phyloP scores from a whole-genome alignment of 2,797 vertebrate species.

The Micropoecilia bifurca region DNA sequence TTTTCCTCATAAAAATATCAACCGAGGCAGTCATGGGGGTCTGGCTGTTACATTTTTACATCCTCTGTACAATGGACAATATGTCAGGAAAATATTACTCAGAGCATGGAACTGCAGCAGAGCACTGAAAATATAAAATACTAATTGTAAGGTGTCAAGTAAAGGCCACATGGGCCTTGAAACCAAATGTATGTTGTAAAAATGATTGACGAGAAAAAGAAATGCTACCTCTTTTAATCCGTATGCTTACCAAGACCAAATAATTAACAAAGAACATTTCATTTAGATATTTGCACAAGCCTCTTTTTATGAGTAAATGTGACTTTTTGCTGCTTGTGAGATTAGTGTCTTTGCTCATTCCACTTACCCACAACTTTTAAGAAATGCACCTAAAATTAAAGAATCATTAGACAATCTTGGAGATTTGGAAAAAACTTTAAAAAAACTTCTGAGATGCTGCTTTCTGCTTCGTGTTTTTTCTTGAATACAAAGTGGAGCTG shows the following conservation, averaged over 20 bases:
- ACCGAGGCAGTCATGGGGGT: background rate
- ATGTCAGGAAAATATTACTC: slow-evolving; percentile 9
- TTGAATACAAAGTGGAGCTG: slow-evolving; percentile 7
- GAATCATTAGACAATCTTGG: slow-evolving; percentile 27
- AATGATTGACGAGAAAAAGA: background rate
- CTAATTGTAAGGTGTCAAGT: slow-evolving; percentile 4
- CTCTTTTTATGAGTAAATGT: slow-evolving; percentile 36
- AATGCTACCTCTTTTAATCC: slow-evolving; percentile 10
- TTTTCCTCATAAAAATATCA: background rate
- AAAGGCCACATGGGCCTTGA: slow-evolving; percentile 26
- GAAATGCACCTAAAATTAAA: slow-evolving; percentile 6
- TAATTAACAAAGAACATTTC: slow-evolving; percentile 28
- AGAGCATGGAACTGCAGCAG: slow-evolving; percentile 20
- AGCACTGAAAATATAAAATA: background rate
- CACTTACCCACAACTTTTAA: slow-evolving; percentile 2
- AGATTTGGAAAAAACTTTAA: background rate
- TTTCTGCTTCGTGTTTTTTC: slow-evolving; percentile 5
- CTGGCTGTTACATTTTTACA: background rate
- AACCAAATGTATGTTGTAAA: background rate
- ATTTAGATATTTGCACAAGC: slow-evolving; percentile 36
- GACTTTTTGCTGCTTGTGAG: slow-evolving; percentile 18
- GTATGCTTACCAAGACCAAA: slow-evolving; percentile 14
- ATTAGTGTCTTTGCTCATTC: slow-evolving; percentile 14
- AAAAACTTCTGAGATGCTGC: background rate
- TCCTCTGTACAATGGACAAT: background rate